Conservation (phyloP, 1,140 invertebrate species). For the Tribolium madens region DNA sequence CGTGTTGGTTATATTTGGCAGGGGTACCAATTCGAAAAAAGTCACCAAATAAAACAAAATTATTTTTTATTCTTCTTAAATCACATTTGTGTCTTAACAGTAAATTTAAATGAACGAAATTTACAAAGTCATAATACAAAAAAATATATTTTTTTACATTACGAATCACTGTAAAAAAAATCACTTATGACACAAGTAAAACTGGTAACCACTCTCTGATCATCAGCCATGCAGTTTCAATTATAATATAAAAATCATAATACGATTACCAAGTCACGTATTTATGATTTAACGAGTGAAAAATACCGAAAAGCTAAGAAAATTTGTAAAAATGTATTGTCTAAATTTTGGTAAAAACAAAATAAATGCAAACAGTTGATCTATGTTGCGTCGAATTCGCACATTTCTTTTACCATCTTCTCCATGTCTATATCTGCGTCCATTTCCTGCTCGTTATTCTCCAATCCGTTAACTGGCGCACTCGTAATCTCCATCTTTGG, state of each 20-base stretch:
- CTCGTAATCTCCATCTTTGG: conserved; percentile 52
- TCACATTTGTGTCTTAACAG: conserved; percentile 35
- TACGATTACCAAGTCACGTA: not conserved
- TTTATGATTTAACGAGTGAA: not conserved
- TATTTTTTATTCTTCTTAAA: conserved; percentile 33
- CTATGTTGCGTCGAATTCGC: conserved; percentile 58
- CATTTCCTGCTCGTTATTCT: conserved; percentile 64
- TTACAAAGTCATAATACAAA: conserved; percentile 35
- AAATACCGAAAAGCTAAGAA: not conserved
- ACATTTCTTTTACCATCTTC: conserved; percentile 80
- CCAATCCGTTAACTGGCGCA: conserved; percentile 54
- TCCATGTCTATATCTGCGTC: conserved; percentile 79
- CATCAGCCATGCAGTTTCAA: conserved; percentile 17
- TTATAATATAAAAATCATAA: conserved; percentile 16
- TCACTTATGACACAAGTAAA: conserved; percentile 25
- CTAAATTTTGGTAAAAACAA: conserved; percentile 31
- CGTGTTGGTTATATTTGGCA: not conserved
- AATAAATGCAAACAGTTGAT: conserved; percentile 39
- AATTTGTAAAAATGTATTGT: conserved; percentile 34
- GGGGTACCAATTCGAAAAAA: not conserved
- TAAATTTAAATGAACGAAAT: conserved; percentile 27
- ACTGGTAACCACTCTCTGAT: conserved; percentile 35
- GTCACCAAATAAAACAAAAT: conserved; percentile 22
- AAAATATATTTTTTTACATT: conserved; percentile 15
- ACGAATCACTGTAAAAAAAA: conserved; percentile 30